Evolutionary conservation across 2,113 vertebrate genomes (phyloP).

Genomic region (Podarcis muralis): DNA sequence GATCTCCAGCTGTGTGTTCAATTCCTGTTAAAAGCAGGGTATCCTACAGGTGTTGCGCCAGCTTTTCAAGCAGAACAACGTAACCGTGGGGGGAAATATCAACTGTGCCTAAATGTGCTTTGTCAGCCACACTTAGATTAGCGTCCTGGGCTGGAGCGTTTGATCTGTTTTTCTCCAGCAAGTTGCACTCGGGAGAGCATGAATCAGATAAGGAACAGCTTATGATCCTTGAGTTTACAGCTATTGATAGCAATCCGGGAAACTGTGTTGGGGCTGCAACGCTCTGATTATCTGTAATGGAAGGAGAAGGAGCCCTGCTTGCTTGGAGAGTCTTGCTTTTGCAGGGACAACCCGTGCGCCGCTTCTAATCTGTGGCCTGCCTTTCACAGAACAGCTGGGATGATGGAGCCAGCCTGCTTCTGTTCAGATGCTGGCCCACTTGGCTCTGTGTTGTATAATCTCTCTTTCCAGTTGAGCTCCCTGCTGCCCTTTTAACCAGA

Average conservation of each 20-base stretch:
- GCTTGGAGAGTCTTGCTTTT: no score
- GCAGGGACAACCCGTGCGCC: background rate
- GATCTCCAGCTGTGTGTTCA: background rate
- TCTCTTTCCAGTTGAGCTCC: background rate
- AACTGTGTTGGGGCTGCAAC: background rate
- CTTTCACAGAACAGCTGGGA: no score
- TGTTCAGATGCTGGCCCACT: background rate
- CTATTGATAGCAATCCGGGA: background rate
- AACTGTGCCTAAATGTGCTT: background rate
- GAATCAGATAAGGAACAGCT: background rate
- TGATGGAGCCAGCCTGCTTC: background rate
- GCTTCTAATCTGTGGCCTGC: no score
- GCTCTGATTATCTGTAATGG: background rate
- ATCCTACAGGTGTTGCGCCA: no score
- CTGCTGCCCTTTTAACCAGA: background rate
- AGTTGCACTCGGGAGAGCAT: background rate
- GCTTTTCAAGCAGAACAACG: background rate
- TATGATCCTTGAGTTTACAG: background rate
- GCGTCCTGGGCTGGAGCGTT: background rate
- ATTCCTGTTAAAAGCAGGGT: background rate
- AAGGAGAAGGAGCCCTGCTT: background rate
- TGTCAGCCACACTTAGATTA: background rate
- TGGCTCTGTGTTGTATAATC: background rate
- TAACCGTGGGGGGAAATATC: background rate
- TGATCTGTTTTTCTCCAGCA: slow-evolving; percentile 4